phyloP scores from a whole-genome alignment of 2,888 invertebrate genomes.

The Drosophila multiciliata region DNA sequence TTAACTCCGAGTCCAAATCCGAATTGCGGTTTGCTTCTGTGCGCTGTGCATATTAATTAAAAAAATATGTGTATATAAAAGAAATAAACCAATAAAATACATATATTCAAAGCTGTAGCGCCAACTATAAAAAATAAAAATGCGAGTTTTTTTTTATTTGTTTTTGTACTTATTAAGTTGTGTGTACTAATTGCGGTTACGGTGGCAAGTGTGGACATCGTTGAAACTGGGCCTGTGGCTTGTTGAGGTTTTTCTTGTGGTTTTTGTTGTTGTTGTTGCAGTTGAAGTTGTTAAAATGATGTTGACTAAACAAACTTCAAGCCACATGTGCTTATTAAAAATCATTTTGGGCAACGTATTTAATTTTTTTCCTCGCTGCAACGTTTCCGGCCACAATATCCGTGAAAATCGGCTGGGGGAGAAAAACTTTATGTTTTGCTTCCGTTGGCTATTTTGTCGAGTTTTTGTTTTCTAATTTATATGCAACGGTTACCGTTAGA shows the following conservation, averaged over 20 bases:
- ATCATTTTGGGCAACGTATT: conserved; percentile 30
- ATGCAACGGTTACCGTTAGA: conserved; percentile 57
- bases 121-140: conserved; percentile 43
- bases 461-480: conserved; percentile 42
- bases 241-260: neutral
- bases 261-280: neutral
- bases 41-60: conserved; percentile 71
- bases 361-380: conserved; percentile 19
- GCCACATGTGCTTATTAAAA: conserved; percentile 24
- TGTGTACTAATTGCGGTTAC: conserved; percentile 77
- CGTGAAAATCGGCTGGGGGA: conserved; percentile 26
- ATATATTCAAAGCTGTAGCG: conserved; percentile 44
- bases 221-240: conserved; percentile 58
- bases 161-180: conserved; percentile 73
- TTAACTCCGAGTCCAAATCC: conserved; percentile 56
- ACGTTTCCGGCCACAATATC: conserved; percentile 66
- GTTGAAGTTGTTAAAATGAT: conserved; percentile 44
- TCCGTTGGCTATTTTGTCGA: conserved; percentile 66
- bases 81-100: conserved; percentile 72
- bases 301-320: conserved; percentile 26
- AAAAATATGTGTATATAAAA: conserved; percentile 19
- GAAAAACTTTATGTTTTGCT: conserved; percentile 61
- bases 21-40: conserved; percentile 43
- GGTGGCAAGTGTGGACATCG: conserved; percentile 45
- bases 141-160: conserved; percentile 49